Percentiles rank a stretch among this genome's conserved stretches.
Evolutionary conservation across 2,113 vertebrate genomes (phyloP).

Genomic region (Muscicapa adusta): DNA sequence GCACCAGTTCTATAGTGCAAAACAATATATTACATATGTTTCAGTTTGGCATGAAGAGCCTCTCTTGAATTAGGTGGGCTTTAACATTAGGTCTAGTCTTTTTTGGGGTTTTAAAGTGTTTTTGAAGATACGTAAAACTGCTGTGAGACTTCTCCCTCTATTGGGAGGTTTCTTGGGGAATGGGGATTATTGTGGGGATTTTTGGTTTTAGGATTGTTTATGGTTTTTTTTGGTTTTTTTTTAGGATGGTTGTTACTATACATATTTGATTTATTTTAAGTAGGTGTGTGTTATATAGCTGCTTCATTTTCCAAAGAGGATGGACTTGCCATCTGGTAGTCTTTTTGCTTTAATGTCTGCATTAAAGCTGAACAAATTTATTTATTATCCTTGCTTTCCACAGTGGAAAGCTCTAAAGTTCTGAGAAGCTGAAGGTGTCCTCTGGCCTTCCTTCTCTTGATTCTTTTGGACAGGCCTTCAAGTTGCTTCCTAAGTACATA

Average conservation of each 20-base stretch:
- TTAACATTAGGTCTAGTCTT: neutral
- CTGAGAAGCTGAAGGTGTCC: neutral
- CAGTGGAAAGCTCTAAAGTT: neutral
- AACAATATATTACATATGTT: neutral
- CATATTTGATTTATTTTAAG: neutral
- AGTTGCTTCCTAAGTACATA: neutral
- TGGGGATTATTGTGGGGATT: neutral
- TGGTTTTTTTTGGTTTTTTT: no score
- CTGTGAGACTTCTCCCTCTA: accelerated
- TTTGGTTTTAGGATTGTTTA: neutral
- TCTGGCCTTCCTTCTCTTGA: neutral
- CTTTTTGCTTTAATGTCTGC: neutral
- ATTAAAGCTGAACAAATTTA: neutral
- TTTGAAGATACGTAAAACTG: neutral
- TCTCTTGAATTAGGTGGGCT: neutral
- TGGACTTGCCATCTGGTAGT: neutral
- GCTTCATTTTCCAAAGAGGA: neutral
- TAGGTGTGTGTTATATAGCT: neutral
- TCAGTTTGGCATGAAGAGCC: neutral
- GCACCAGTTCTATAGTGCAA: neutral
- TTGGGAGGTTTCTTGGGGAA: neutral
- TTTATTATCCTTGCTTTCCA: neutral
- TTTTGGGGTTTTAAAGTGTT: neutral
- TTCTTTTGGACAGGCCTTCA: neutral
- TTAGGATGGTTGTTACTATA: neutral